Conservation (phyloP, 2,888 invertebrate species). For the Athrips mouffetella region DNA sequence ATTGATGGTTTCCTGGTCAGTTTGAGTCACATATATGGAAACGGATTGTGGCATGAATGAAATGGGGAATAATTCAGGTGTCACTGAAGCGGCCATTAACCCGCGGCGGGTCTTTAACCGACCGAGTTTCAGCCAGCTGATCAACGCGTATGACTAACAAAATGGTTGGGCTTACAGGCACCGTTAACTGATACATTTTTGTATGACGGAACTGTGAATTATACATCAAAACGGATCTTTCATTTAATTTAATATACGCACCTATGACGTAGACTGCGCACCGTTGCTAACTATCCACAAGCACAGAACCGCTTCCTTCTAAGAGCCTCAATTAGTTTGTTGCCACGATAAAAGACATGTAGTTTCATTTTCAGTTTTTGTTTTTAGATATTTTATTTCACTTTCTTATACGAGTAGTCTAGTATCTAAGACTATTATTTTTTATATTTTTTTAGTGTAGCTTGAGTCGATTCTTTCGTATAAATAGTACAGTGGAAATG, state of each 20-base stretch:
- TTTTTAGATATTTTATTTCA: no score
- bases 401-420: no score
- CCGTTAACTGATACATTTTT: conserved; percentile 34
- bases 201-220: conserved; percentile 2
- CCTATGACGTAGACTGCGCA: not conserved
- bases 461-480: no score
- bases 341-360: no score
- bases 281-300: no score
- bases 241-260: not conserved
- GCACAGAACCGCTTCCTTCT: no score
- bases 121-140: conserved; percentile 71
- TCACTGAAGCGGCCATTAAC: conserved; percentile 57
- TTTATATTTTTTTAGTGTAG: no score
- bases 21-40: conserved; percentile 57
- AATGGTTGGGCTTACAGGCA: conserved; percentile 37
- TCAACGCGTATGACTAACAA: conserved; percentile 50
- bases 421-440: no score
- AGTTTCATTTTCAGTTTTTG: no score
- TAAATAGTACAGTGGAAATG: no score
- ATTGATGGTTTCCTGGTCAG: conserved; percentile 61
- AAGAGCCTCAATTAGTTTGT: no score
- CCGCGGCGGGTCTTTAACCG: conserved; percentile 65
- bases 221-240: not conserved
- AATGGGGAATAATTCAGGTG: conserved; percentile 67
- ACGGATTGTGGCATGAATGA: conserved; percentile 70